A percentile compares a stretch with the other conserved stretches of the same genome.
These are phyloP conservation scores for Apis dorsata DNA, from an alignment of 1,140 invertebrate species.

Conservation along the genomic window DNA sequence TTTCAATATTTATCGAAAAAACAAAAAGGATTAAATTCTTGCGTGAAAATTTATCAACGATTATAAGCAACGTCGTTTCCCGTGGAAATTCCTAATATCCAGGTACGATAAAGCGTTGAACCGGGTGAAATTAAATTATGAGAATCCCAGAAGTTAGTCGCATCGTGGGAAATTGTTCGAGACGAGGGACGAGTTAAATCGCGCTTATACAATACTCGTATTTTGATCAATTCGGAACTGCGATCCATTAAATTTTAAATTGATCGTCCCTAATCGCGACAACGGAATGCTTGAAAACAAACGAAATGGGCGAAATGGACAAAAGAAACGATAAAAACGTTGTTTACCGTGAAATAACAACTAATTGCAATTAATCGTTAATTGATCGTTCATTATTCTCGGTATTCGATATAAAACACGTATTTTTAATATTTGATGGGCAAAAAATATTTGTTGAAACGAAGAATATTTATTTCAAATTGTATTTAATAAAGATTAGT, in stretches of 20 bases:
- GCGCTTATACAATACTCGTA: neutral
- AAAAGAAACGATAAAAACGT: neutral
- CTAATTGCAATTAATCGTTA: too few relatives aligned
- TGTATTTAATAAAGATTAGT: too few relatives aligned
- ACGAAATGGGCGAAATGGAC: too few relatives aligned
- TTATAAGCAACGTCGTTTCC: neutral
- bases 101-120: neutral
- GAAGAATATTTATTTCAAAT: too few relatives aligned
- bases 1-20: too few relatives aligned
- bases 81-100: constrained; percentile 1
- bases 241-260: constrained; percentile 1
- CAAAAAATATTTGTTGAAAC: too few relatives aligned
- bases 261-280: neutral
- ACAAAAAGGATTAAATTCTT: too few relatives aligned
- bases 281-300: neutral
- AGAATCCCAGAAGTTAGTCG: neutral
- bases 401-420: too few relatives aligned
- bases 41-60: neutral
- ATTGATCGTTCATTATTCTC: too few relatives aligned
- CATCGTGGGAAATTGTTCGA: constrained; percentile 10
- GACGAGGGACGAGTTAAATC: neutral
- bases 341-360: too few relatives aligned
- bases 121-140: neutral
- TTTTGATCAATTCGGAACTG: neutral
- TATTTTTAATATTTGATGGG: too few relatives aligned